These are phyloP conservation scores for Procambarus virginalis DNA, from an alignment of 1,140 invertebrate species.

Conservation along the genomic window DNA sequence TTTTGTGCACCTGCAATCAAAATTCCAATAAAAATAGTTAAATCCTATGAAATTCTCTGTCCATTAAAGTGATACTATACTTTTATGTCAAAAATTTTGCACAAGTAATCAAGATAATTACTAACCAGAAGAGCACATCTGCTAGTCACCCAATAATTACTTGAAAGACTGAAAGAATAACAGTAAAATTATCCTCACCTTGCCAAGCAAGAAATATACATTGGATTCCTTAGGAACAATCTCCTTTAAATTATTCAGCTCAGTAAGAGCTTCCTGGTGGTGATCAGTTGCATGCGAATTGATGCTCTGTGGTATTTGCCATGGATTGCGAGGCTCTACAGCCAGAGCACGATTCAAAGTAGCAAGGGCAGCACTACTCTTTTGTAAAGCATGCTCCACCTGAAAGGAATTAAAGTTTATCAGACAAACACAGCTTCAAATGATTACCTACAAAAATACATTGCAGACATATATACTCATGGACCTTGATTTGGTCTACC, in stretches of 20 bases:
- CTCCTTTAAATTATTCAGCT: conserved; percentile 89
- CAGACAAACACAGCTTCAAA: background rate
- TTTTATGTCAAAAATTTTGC: background rate
- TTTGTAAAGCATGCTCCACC: conserved; percentile 91
- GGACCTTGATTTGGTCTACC: too few species aligned
- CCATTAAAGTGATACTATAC: too few species aligned
- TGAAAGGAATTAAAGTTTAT: conserved; percentile 68
- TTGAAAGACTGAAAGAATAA: too few species aligned
- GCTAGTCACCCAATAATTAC: too few species aligned
- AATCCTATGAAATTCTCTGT: background rate
- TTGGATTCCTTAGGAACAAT: conserved; percentile 98
- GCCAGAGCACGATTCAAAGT: conserved; percentile 91
- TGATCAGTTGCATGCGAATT: conserved; percentile 91
- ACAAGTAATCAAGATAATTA: too few species aligned
- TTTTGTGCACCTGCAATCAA: conserved; percentile 89
- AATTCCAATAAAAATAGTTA: conserved; percentile 45
- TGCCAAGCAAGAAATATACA: conserved; percentile 98
- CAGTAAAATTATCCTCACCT: conserved; percentile 77
- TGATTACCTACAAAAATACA: too few species aligned
- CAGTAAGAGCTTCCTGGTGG: conserved; percentile 92
- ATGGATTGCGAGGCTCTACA: conserved; percentile 92
- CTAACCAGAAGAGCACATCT: too few species aligned
- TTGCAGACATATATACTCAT: too few species aligned
- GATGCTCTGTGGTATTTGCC: conserved; percentile 98
- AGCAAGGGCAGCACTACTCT: conserved; percentile 89